Evolutionary conservation across 2,797 vertebrate species (phyloP), one percentile per base, ranked within the genome.

Genomic region (Sebastes kiyomatsui): DNA sequence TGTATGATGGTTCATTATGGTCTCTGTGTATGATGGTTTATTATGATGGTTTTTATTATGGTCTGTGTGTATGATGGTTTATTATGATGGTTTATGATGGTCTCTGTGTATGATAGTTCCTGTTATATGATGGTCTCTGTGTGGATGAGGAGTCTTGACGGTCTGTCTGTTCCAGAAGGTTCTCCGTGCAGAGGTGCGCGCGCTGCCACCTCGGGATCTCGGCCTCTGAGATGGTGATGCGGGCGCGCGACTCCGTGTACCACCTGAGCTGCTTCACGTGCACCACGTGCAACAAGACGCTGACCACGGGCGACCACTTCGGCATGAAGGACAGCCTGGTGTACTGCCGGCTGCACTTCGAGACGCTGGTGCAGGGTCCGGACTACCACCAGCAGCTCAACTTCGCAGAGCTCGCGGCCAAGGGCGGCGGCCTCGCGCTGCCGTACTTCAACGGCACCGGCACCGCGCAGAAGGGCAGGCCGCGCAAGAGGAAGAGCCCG

Each of bases 171-270:
- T 97, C 93, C 97, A 99, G 98, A 98, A 99, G 98, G 97, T 99
- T 99, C 97, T 99, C 98, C 88, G 98, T 99, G 97, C 98, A 99
- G 97, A 97, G 98, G 96, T 99, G 98, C 96, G 98, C 98, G 92
- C 98, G 98, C 95, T 99, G 98, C 96, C 98, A 99, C 96, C 97
- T 99, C 94, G 98, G 98, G 89, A 99, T 99, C 85, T 99, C 98
- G 18, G 98, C 98, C 86, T 99, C 98, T 7, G 98, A 99, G 94
- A 99, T 99, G 98, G 98, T 99, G 92, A 99, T 99, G 98, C 96
- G 98, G 68, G 98, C 98, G 77, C 96, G 98, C 90, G 98, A 99
- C 91, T 98, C 98, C n/a, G 98, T 99, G 83, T 99, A 99, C 92
- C 98, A 99, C 94, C 95, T 99, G 94, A 98, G 98, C 95, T 99